Evolutionary conservation across 2,888 invertebrate genomes (phyloP).

Genomic region (Antitype chi): DNA sequence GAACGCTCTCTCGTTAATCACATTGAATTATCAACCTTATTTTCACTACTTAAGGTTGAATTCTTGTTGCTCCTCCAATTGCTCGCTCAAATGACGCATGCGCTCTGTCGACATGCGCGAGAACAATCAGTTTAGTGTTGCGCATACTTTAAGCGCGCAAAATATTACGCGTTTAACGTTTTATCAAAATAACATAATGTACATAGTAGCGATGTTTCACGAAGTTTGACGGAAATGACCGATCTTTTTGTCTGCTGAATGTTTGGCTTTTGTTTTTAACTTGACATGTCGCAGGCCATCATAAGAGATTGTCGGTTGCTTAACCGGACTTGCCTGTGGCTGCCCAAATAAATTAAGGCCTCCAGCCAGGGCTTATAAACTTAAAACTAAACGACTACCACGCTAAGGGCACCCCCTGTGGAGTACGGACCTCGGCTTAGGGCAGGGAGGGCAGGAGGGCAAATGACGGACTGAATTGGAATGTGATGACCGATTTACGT

Average conservation of each 20-base stretch:
- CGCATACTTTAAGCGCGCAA: conserved; percentile 58
- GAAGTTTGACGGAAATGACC: neutral
- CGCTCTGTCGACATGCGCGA: conserved; percentile 64
- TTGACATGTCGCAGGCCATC: no score
- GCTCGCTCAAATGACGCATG: conserved; percentile 64
- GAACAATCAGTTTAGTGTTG: conserved; percentile 74
- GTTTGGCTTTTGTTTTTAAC: no score
- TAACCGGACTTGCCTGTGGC: no score
- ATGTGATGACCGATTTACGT: no score
- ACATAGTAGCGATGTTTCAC: conserved; percentile 52
- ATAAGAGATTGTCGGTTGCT: no score
- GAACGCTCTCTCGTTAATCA: neutral
- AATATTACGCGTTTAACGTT: conserved; percentile 70
- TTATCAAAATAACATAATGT: conserved; percentile 60
- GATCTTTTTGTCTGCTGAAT: neutral
- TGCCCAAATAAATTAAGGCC: no score
- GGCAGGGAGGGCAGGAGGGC: no score
- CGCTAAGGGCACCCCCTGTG: no score
- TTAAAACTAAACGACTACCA: no score
- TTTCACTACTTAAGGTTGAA: rapidly evolving
- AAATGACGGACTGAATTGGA: no score
- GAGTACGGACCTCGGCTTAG: no score
- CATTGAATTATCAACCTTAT: conserved; percentile 16
- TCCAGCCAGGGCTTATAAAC: no score
- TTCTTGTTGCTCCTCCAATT: neutral